These are phyloP conservation scores for Lethenteron reissneri DNA, from an alignment of 2,113 vertebrate genomes.

Conservation along the genomic window DNA sequence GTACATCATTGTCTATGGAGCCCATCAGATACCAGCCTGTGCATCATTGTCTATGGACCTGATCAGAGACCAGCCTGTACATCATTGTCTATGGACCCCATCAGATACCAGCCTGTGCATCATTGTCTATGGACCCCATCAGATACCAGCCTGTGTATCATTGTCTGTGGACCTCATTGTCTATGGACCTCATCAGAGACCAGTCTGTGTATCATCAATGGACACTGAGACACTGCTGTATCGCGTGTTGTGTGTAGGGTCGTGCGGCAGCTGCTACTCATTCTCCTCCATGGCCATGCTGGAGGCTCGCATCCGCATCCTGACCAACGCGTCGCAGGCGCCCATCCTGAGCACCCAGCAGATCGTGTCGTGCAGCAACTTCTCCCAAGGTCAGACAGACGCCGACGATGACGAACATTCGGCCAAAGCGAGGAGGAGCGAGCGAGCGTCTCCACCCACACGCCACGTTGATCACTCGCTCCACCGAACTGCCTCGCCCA, in stretches of 20 bases:
- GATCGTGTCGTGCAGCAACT: conserved; percentile 69
- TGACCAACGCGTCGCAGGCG: conserved; percentile 50
- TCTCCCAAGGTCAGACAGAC: conserved; percentile 54
- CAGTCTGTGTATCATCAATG: no score
- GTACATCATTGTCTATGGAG: no score
- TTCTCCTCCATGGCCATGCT: conserved; percentile 81
- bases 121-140: no score
- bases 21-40: no score
- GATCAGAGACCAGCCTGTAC: no score
- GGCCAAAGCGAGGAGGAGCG: background rate
- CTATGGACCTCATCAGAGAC: no score
- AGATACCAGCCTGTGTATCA: no score
- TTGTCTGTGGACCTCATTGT: no score
- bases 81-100: no score
- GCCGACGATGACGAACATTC: background rate
- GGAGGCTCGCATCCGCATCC: conserved; percentile 58
- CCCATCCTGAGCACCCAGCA: conserved; percentile 65
- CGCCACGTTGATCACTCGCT: background rate
- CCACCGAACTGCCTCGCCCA: background rate
- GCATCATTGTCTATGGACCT: no score
- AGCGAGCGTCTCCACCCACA: background rate
- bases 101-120: no score
- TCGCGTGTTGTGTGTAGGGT: conserved; percentile 17
- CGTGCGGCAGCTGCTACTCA: conserved; percentile 73
- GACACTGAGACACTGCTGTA: no score